A percentile compares a stretch with the other conserved stretches of the same genome.
phyloP scores from a whole-genome alignment of 2,888 invertebrate genomes.

The Lepidochrysops patricia region DNA sequence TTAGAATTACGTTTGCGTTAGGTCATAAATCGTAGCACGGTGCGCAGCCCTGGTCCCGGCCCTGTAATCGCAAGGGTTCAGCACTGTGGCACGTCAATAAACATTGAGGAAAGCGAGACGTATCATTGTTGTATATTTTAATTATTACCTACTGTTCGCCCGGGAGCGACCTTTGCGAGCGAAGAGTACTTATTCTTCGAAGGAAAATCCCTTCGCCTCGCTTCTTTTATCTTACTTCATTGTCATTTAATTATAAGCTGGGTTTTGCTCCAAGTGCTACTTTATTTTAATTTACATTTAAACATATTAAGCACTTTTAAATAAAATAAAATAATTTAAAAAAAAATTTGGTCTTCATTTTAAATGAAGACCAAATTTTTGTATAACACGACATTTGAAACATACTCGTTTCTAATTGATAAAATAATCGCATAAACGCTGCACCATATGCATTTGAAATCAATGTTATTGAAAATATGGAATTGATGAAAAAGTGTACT shows the following conservation, averaged over 20 bases:
- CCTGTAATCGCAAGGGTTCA: slow-evolving; percentile 63
- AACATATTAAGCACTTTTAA: too few species aligned
- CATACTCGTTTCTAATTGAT: too few species aligned
- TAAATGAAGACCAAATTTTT: too few species aligned
- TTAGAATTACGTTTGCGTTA: not conserved
- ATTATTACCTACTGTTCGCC: slow-evolving; percentile 57
- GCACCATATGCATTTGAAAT: too few species aligned
- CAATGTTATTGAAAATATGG: too few species aligned
- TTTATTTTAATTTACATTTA: slow-evolving; percentile 1
- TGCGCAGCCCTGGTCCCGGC: slow-evolving; percentile 40
- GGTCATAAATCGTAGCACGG: not conserved
- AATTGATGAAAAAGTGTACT: not conserved
- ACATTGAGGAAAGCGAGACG: slow-evolving; percentile 59
- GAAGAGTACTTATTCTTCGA: slow-evolving; percentile 27
- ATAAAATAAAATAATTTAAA: too few species aligned
- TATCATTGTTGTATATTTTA: slow-evolving; percentile 69
- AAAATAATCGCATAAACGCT: too few species aligned
- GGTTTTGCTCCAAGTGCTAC: not conserved
- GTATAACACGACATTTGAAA: too few species aligned
- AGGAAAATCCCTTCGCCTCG: slow-evolving; percentile 15
- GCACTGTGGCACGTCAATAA: slow-evolving; percentile 49
- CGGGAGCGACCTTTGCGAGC: slow-evolving; percentile 29
- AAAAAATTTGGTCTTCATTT: too few species aligned
- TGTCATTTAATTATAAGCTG: slow-evolving; percentile 10
- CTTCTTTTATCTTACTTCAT: slow-evolving; percentile 14